These are phyloP conservation scores for Bradypus variegatus DNA, from an alignment of 2,797 vertebrate species.

Conservation along the genomic window DNA sequence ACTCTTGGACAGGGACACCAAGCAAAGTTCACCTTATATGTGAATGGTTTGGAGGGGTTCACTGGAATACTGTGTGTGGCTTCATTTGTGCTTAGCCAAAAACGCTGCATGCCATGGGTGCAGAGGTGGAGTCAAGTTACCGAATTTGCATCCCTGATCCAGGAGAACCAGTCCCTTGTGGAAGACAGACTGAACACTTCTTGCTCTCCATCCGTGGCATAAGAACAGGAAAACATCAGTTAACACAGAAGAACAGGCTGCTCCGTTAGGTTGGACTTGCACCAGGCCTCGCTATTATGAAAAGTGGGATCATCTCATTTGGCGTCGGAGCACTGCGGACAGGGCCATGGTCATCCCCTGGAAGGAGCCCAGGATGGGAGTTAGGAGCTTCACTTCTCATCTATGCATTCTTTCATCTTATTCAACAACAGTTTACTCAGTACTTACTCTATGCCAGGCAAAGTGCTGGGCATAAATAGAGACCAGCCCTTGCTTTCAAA, in stretches of 20 bases:
- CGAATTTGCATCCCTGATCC: neutral
- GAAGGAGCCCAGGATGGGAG: no score
- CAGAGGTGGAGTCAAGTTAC: neutral
- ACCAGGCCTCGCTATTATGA: no score
- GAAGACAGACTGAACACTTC: neutral
- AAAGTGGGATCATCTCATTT: neutral
- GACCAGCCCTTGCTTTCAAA: neutral
- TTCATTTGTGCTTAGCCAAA: neutral
- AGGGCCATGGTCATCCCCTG: neutral
- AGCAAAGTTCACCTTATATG: neutral
- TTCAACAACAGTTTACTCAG: neutral
- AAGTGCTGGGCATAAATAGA: neutral
- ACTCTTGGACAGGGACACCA: neutral
- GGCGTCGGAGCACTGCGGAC: rapidly evolving
- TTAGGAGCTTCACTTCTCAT: neutral
- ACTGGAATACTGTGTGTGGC: neutral
- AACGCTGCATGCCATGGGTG: rapidly evolving
- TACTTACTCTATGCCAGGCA: neutral
- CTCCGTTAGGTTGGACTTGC: no score
- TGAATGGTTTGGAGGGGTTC: neutral
- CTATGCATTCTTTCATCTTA: neutral
- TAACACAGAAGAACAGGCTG: neutral
- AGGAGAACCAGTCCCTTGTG: neutral
- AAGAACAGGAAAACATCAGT: neutral
- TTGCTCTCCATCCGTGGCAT: no score